phyloP scores from a whole-genome alignment of 2,113 vertebrate genomes.

The Chrysochloris asiatica region DNA sequence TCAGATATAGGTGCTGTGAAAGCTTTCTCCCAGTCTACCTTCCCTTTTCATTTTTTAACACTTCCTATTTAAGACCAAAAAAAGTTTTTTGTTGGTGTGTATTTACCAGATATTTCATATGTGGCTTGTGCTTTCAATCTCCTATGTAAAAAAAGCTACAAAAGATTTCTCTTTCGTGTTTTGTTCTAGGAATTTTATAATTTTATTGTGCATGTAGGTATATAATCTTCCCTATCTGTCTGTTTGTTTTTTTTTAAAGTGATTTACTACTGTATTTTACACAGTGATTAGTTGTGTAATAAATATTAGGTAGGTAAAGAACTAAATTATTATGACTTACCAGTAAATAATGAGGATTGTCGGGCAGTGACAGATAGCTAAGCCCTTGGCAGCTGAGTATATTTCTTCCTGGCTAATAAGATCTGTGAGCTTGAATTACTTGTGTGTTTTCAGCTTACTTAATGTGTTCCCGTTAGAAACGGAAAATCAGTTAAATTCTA shows the following conservation, averaged over 20 bases:
- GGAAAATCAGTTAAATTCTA: background rate
- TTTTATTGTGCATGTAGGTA: background rate
- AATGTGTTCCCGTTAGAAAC: background rate
- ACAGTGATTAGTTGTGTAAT: background rate
- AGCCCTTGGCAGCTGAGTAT: background rate
- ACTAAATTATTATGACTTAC: conserved; percentile 32
- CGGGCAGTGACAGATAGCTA: background rate
- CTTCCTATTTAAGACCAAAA: background rate
- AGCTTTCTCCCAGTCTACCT: background rate
- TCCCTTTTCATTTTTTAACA: background rate
- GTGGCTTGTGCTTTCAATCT: background rate
- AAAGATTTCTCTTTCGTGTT: background rate
- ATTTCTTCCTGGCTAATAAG: background rate
- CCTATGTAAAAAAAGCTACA: background rate
- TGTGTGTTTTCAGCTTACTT: background rate
- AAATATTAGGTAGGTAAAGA: conserved; percentile 5
- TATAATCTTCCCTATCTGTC: background rate
- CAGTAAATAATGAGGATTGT: background rate
- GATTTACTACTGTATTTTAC: background rate
- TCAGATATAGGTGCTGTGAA: background rate
- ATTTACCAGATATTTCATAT: background rate
- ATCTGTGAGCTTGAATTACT: background rate
- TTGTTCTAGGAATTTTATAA: background rate
- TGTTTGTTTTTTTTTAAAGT: background rate
- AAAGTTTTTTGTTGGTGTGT: background rate